Percentiles rank a stretch among this genome's conserved stretches.
Evolutionary conservation across 2,888 invertebrate genomes (phyloP).

Genomic region (Eretmocerus hayati): DNA sequence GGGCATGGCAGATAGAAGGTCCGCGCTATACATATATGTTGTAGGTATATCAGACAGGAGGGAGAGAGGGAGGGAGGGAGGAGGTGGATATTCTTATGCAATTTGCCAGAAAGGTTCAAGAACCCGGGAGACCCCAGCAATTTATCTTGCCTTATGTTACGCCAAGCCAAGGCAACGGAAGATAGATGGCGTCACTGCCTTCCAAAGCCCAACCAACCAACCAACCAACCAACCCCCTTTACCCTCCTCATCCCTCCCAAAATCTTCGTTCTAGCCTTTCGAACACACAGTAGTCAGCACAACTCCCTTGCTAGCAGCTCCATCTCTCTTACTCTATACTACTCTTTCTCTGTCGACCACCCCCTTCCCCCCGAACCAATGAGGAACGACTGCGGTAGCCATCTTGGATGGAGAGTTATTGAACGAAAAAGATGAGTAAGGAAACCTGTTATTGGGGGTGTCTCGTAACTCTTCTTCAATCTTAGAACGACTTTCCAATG

Average conservation of each 20-base stretch:
- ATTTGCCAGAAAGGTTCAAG: constrained; percentile 50
- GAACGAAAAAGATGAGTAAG: constrained; percentile 50
- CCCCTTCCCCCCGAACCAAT: constrained; percentile 46
- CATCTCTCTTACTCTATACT: too few species aligned
- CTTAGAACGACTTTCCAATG: too few species aligned
- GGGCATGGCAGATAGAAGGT: too few species aligned
- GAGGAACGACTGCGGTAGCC: constrained; percentile 49
- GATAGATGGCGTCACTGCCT: constrained; percentile 49
- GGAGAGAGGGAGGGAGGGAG: constrained; percentile 21
- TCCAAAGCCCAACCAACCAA: constrained; percentile 36
- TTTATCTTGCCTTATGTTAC: constrained; percentile 50
- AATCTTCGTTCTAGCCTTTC: too few species aligned
- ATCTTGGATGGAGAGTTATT: constrained; percentile 50
- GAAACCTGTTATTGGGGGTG: constrained; percentile 46
- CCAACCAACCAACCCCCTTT: constrained; percentile 41
- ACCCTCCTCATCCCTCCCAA: constrained; percentile 29
- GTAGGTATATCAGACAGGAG: too few species aligned
- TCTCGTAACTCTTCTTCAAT: too few species aligned
- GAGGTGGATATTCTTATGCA: constrained; percentile 45
- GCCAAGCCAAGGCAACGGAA: constrained; percentile 47
- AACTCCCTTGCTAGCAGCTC: too few species aligned
- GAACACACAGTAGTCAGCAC: too few species aligned
- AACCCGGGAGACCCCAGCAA: constrained; percentile 49
- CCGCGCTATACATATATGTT: constrained; percentile 15
- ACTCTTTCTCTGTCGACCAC: constrained; percentile 37